phyloP scores from a whole-genome alignment of 2,888 invertebrate species.

The Eudasyphora cyanicolor region DNA sequence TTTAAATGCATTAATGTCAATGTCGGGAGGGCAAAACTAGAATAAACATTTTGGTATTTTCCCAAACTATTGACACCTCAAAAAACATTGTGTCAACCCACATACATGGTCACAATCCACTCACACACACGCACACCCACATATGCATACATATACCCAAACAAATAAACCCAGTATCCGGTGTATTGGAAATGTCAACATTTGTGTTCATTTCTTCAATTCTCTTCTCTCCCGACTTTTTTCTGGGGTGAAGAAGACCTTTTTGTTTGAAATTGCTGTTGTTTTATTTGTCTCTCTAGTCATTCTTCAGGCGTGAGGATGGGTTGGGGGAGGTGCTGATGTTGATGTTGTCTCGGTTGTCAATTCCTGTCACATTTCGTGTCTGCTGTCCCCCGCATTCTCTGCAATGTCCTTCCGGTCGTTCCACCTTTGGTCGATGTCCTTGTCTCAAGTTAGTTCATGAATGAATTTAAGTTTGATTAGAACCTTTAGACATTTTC shows the following conservation, averaged over 20 bases:
- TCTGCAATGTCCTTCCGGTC: neutral
- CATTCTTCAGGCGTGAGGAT: neutral
- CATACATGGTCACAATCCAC: neutral
- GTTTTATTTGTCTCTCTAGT: neutral
- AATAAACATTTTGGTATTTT: slow-evolving; percentile 17
- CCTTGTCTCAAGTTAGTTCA: slow-evolving; percentile 9
- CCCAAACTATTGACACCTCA: slow-evolving; percentile 36
- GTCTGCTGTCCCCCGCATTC: neutral
- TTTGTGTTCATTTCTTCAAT: slow-evolving; percentile 6
- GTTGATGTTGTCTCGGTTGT: slow-evolving; percentile 2
- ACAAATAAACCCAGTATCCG: neutral
- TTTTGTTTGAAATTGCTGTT: neutral
- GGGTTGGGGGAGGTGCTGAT: neutral
- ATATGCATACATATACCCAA: neutral
- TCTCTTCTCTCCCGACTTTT: no score
- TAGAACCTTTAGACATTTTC: slow-evolving; percentile 35
- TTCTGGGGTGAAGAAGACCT: neutral
- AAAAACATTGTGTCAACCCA: slow-evolving; percentile 8
- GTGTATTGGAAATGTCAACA: slow-evolving; percentile 29
- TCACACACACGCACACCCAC: neutral
- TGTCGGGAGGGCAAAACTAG: slow-evolving; percentile 26
- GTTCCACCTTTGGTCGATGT: slow-evolving; percentile 2
- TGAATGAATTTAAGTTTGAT: slow-evolving; percentile 40
- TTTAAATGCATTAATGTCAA: slow-evolving; percentile 46
- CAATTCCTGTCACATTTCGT: slow-evolving; percentile 26